Conservation (phyloP, 2,113 vertebrate genomes). For the Puma concolor region DNA sequence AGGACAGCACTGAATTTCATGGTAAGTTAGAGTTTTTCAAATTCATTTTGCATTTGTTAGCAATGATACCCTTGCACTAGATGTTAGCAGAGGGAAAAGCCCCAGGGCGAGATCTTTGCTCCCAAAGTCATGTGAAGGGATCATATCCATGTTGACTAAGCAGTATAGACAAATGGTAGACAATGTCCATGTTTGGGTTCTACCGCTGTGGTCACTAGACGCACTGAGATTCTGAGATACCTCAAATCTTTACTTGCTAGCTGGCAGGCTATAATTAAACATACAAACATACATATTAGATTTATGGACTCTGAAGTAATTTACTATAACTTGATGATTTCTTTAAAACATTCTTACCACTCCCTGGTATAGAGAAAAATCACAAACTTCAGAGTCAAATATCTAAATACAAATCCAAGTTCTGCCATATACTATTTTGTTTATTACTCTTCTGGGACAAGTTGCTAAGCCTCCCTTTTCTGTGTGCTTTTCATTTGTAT, state of each 20-base stretch:
- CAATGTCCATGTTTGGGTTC: not conserved
- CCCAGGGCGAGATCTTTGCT: not conserved
- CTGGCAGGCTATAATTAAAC: not conserved
- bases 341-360: conserved; percentile 10
- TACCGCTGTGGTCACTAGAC: not conserved
- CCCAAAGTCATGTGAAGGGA: not conserved
- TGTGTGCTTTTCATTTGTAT: not conserved
- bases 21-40: conserved; percentile 13
- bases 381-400: not conserved
- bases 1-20: not conserved
- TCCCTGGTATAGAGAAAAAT: not conserved
- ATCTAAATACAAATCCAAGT: conserved; percentile 12
- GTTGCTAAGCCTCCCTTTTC: not conserved
- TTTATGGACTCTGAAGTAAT: not conserved
- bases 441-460: not conserved
- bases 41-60: not conserved
- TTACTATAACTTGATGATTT: not conserved
- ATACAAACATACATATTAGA: not conserved
- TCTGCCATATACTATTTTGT: not conserved
- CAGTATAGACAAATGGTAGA: not conserved
- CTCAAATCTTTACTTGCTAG: not conserved
- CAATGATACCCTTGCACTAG: not conserved
- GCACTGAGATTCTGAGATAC: not conserved
- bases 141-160: not conserved
- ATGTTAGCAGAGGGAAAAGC: not conserved